phyloP scores from a whole-genome alignment of 2,888 invertebrate species.

The Tyria jacobaeae region DNA sequence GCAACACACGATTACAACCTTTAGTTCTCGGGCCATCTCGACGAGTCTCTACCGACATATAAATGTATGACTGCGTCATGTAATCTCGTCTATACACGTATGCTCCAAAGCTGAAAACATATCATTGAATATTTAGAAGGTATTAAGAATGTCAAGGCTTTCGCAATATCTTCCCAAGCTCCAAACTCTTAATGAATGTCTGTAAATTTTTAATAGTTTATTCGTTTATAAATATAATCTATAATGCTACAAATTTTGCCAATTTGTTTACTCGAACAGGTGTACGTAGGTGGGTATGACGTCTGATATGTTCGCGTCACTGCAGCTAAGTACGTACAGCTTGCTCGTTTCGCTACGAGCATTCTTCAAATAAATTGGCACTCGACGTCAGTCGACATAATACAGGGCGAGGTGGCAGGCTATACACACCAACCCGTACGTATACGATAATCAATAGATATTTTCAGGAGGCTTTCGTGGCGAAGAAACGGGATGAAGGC shows the following conservation, averaged over 20 bases:
- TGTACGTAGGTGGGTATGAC: slow-evolving; percentile 61
- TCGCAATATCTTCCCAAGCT: slow-evolving; percentile 3
- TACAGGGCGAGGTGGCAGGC: slow-evolving; percentile 74
- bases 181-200: slow-evolving; percentile 10
- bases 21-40: slow-evolving; percentile 74
- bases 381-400: slow-evolving; percentile 75
- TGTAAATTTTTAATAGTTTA: slow-evolving; percentile 39
- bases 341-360: slow-evolving; percentile 54
- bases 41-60: slow-evolving; percentile 69
- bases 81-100: slow-evolving; percentile 54
- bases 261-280: slow-evolving; percentile 56
- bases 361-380: slow-evolving; percentile 85
- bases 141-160: slow-evolving; percentile 13
- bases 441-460: slow-evolving; percentile 86
- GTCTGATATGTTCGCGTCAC: slow-evolving; percentile 54
- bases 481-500: slow-evolving; percentile 68
- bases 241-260: slow-evolving; percentile 50
- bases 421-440: slow-evolving; percentile 76
- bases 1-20: slow-evolving; percentile 73
- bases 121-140: slow-evolving; percentile 19
- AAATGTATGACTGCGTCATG: slow-evolving; percentile 64
- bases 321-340: slow-evolving; percentile 39
- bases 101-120: slow-evolving; percentile 44
- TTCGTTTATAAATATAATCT: slow-evolving; percentile 58
- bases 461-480: slow-evolving; percentile 86